These are phyloP conservation scores for Stigmatopora argus DNA, from an alignment of 2,113 vertebrate species.

Conservation along the genomic window DNA sequence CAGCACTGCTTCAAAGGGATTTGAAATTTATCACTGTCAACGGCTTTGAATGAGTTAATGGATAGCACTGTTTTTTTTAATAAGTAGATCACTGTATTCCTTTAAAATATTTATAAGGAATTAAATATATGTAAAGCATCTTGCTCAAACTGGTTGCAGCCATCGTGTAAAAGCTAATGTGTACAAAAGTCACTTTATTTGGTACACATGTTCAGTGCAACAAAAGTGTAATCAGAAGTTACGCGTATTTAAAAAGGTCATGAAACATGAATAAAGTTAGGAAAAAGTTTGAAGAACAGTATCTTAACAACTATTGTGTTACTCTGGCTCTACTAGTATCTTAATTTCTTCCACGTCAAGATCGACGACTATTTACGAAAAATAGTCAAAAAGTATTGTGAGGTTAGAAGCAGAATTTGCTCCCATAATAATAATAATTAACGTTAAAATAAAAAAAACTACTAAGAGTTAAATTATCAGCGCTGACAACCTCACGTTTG, in stretches of 20 bases:
- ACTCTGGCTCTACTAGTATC: not conserved
- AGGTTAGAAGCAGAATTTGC: not conserved
- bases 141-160: slow-evolving; percentile 10
- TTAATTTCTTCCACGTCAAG: not conserved
- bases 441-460: too few species aligned
- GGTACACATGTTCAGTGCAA: not conserved
- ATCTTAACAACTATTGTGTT: not conserved
- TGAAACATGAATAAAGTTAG: not conserved
- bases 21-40: too few species aligned
- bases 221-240: not conserved
- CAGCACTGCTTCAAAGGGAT: too few species aligned
- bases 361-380: not conserved
- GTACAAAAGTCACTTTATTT: slow-evolving; percentile 11
- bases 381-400: not conserved
- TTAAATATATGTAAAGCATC: not conserved
- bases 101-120: slow-evolving; percentile 18
- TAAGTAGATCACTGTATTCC: slow-evolving; percentile 18
- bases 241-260: too few species aligned
- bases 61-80: not conserved
- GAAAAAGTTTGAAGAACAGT: not conserved
- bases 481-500: not conserved
- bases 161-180: slow-evolving; percentile 32
- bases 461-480: too few species aligned
- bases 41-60: not conserved
- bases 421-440: too few species aligned